Evolutionary conservation across 1,140 invertebrate genomes (phyloP).

Genomic region (Ctenoplectra terminalis): DNA sequence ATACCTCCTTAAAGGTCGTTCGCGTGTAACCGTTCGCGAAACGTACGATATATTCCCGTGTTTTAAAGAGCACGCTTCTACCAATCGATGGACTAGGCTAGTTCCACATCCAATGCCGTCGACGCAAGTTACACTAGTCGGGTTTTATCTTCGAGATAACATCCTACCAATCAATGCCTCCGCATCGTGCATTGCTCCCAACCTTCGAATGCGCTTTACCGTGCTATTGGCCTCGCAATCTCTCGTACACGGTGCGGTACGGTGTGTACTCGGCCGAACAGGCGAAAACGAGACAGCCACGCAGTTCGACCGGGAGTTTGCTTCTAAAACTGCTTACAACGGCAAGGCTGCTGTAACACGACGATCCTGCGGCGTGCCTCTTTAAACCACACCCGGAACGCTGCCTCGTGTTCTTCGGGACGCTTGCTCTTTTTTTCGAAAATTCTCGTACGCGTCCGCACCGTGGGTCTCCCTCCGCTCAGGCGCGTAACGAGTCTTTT

Average conservation of each 20-base stretch:
- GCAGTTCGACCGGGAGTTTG: conserved; percentile 33
- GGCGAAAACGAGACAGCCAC: conserved; percentile 29
- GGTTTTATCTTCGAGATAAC: conserved; percentile 63
- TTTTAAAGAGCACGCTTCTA: conserved; percentile 15
- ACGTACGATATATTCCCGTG: neutral
- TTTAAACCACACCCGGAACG: conserved; percentile 68
- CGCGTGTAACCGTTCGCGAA: neutral
- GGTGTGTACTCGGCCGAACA: conserved; percentile 53
- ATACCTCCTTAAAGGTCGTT: conserved; percentile 1
- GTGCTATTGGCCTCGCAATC: conserved; percentile 48
- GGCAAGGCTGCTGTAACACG: conserved; percentile 46
- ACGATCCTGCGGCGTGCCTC: conserved; percentile 48
- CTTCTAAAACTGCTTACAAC: conserved; percentile 54
- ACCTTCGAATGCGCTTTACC: conserved; percentile 53
- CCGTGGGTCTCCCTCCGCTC: conserved; percentile 41
- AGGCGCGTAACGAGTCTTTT: conserved; percentile 47
- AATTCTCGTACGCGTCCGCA: conserved; percentile 51
- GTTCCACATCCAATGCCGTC: conserved; percentile 31
- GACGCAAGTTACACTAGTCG: conserved; percentile 14
- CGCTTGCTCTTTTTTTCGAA: conserved; percentile 69
- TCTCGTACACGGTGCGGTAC: neutral
- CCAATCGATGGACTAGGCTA: conserved; percentile 35
- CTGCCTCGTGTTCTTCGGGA: conserved; percentile 48
- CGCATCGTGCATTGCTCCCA: conserved; percentile 61
- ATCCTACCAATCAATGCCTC: conserved; percentile 61